phyloP scores from a whole-genome alignment of 1,140 invertebrate species.

The Drosophila carrolli region DNA sequence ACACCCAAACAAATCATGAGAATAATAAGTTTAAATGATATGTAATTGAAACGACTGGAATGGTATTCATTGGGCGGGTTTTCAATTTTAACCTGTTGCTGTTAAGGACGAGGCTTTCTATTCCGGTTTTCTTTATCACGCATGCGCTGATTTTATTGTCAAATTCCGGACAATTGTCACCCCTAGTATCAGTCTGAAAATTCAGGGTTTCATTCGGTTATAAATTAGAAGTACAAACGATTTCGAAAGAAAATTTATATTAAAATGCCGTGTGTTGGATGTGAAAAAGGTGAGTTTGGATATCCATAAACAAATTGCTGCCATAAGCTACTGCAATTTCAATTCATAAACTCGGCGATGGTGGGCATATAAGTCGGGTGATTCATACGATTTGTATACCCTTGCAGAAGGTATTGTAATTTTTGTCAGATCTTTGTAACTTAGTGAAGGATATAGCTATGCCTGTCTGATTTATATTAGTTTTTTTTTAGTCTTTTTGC shows the following conservation, averaged over 20 bases:
- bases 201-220: slow-evolving; percentile 2
- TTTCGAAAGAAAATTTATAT: not conserved
- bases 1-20: slow-evolving; percentile 58
- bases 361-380: too few relatives aligned
- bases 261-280: slow-evolving; percentile 76
- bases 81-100: slow-evolving; percentile 8
- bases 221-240: not conserved
- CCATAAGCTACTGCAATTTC: too few relatives aligned
- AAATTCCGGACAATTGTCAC: slow-evolving; percentile 9
- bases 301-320: too few relatives aligned
- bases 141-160: slow-evolving; percentile 39
- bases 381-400: too few relatives aligned
- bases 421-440: too few relatives aligned
- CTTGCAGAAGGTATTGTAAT: too few relatives aligned
- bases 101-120: slow-evolving; percentile 11
- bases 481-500: too few relatives aligned
- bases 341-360: too few relatives aligned
- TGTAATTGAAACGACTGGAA: slow-evolving; percentile 28
- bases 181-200: slow-evolving; percentile 5
- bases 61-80: not conserved
- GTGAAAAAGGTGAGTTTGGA: slow-evolving; percentile 61
- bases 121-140: slow-evolving; percentile 9
- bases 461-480: too few relatives aligned
- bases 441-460: too few relatives aligned
- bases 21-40: slow-evolving; percentile 59